These are phyloP conservation scores for Dicrostonyx torquatus DNA, from an alignment of 2,797 vertebrate species.

Conservation along the genomic window DNA sequence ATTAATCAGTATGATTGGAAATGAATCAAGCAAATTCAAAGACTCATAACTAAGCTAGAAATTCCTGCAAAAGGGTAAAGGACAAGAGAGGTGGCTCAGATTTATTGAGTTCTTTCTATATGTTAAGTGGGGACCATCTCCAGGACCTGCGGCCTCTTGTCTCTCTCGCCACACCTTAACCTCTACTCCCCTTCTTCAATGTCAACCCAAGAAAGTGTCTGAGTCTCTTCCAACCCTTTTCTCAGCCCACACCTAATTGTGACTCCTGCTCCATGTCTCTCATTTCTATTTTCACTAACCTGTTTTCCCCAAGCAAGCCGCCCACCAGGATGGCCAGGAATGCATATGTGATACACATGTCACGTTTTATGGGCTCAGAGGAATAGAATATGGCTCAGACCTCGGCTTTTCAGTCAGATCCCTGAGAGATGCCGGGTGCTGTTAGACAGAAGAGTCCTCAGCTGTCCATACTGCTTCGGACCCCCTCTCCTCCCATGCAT, in stretches of 20 bases:
- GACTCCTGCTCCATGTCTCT: not conserved
- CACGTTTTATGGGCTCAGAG: not conserved
- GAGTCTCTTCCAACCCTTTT: not conserved
- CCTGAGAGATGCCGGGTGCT: not conserved
- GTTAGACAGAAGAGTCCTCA: not conserved
- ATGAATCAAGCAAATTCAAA: conserved; percentile 1
- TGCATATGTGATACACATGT: not conserved
- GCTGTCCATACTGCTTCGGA: not conserved
- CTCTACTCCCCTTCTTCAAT: not conserved
- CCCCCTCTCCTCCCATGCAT: not conserved
- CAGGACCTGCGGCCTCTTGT: not conserved
- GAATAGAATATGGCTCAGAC: not conserved
- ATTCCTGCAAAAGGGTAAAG: conserved; percentile 9
- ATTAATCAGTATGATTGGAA: conserved; percentile 51
- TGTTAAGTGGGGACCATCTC: not conserved
- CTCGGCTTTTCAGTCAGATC: not conserved
- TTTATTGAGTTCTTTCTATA: not conserved
- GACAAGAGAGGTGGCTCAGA: not conserved
- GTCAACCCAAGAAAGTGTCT: not conserved
- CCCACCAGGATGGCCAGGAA: not conserved
- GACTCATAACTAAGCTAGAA: conserved; percentile 17
- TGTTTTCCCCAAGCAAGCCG: not conserved
- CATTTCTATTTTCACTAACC: not conserved
- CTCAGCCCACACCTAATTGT: not conserved
- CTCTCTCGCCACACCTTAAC: not conserved